Conservation (phyloP, 2,888 invertebrate species). For the Tinea trinotella region DNA sequence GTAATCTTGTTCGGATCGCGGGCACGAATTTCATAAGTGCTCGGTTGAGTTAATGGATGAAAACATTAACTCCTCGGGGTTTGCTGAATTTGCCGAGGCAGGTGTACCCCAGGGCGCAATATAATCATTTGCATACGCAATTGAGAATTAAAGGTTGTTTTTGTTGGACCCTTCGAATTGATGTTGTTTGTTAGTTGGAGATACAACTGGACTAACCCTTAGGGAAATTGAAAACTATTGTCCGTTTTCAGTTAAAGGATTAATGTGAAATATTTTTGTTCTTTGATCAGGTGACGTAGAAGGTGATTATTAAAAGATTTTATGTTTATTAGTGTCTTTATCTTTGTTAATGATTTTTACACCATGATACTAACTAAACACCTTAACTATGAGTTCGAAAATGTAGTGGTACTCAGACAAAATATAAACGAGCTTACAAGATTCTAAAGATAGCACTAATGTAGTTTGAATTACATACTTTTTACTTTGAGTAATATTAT, state of each 20-base stretch:
- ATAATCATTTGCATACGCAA: conserved; percentile 45
- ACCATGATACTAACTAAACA: no score
- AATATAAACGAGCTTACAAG: no score
- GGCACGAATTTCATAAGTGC: conserved; percentile 67
- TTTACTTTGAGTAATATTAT: no score
- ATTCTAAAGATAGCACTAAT: no score
- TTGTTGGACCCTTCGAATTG: conserved; percentile 1
- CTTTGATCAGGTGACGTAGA: no score
- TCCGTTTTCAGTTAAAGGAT: background rate
- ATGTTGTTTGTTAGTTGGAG: background rate
- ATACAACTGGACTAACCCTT: background rate
- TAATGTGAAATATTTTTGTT: no score
- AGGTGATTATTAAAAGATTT: no score
- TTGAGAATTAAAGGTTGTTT: conserved; percentile 10
- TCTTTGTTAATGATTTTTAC: no score
- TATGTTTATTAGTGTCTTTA: no score
- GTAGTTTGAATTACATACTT: no score
- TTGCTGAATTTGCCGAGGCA: conserved; percentile 32
- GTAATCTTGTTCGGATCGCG: conserved; percentile 64
- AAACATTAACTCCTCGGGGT: conserved; percentile 60
- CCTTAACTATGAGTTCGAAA: no score
- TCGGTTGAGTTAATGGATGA: conserved; percentile 61
- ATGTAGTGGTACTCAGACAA: no score
- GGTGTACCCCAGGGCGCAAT: conserved; percentile 26
- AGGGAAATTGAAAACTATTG: background rate